Evolutionary conservation across 37 sponge, comb jelly and placozoan species (phyloP), one percentile per base, ranked within the genome.

Genomic region (Theonella swinhoei): DNA sequence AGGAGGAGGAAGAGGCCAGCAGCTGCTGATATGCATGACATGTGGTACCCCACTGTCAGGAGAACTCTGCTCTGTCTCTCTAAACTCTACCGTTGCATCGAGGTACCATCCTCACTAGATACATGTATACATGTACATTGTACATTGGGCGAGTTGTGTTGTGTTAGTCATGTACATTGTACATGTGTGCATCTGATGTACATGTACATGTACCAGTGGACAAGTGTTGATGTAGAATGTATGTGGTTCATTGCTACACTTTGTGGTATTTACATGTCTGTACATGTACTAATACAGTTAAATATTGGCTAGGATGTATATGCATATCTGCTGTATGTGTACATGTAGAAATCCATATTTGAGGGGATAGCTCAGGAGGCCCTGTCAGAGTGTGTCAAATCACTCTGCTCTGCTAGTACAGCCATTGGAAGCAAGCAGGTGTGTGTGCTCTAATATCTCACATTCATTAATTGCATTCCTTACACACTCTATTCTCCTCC

Each of bases 11-110:
- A 75, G 75, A 42, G 47, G 25, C 24, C 39, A 17, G 91, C 96
- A 23, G 87, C 92, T 35, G 97, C 79, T 4, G 96, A 99, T 75
- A 92, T 95, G 81, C 96, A 96, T 38, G 96, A 87, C 81, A 99
- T 99, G 99, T 99, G 99, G 99, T 99, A 99, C 88, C 99, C 99
- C 33, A 99, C 99, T 14, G 95, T 99, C 22, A 70, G 99, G 63
- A 78, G 99, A 28, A 91, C 95, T 1, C 86, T 99, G 22, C 82
- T 96, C 64, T 99, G 95, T 60, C 94, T 99, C 61, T 95, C 97
- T 19, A 99, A 97, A 64, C 89, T 99, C 61, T 99, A 97, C 79
- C 83, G 97, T 24, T 99, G 99, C 39, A 75, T 97, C 25, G 94
- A 99, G 82, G 95, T 91, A n/a, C 54, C 14, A 14, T 47, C 7